phyloP scores from a whole-genome alignment of 2,113 vertebrate species.

The Callionymus lyra region DNA sequence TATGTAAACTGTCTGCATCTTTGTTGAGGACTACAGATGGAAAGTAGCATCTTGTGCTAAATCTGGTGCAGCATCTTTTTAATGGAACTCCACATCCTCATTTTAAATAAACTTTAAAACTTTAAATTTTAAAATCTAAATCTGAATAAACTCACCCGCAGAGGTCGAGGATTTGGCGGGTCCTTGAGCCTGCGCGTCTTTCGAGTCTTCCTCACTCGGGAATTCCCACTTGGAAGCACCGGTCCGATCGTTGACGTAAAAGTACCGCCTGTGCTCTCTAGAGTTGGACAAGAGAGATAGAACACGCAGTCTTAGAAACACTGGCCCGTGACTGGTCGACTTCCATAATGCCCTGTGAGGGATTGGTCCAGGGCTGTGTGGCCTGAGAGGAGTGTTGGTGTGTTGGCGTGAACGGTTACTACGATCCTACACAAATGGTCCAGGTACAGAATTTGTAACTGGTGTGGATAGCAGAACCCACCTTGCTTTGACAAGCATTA shows the following conservation, averaged over 20 bases:
- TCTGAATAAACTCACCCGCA: slow-evolving; percentile 23
- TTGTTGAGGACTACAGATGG: no score
- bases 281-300: slow-evolving; percentile 89
- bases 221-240: slow-evolving; percentile 96
- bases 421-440: slow-evolving; percentile 49
- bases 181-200: slow-evolving; percentile 46
- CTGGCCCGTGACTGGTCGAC: slow-evolving; percentile 30
- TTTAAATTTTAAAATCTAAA: no score
- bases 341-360: slow-evolving; percentile 49
- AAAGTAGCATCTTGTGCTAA: no score
- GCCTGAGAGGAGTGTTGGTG: slow-evolving; percentile 28
- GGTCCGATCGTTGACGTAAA: slow-evolving; percentile 96
- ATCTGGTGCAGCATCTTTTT: no score
- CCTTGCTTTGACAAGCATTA: slow-evolving; percentile 61
- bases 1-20: no score
- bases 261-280: slow-evolving; percentile 99
- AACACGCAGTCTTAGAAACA: slow-evolving; percentile 52
- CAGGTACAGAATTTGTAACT: slow-evolving; percentile 46
- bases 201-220: slow-evolving; percentile 75
- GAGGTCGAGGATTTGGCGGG: slow-evolving; percentile 28
- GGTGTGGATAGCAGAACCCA: slow-evolving; percentile 62
- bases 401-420: slow-evolving; percentile 50
- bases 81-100: no score
- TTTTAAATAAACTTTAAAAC: no score
- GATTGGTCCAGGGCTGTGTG: slow-evolving; percentile 39